A percentile compares a stretch with the other conserved stretches of the same genome.
Evolutionary conservation across 2,888 invertebrate genomes (phyloP).

Genomic region (Meganola albula): DNA sequence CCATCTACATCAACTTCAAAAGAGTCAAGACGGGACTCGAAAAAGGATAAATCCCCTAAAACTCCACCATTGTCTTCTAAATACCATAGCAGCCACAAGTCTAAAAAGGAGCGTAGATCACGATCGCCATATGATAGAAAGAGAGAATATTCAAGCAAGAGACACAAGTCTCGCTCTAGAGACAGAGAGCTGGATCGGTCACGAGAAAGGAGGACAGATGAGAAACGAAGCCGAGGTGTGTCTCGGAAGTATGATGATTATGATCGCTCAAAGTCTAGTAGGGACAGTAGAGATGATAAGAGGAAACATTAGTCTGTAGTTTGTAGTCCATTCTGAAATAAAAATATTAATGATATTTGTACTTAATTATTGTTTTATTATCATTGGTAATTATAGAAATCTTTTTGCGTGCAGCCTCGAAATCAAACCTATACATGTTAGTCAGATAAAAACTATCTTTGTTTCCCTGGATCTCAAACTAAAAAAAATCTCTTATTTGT

Average conservation of each 20-base stretch:
- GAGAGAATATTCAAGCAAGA: conserved; percentile 63
- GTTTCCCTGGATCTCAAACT: no score
- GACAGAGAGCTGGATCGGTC: conserved; percentile 62
- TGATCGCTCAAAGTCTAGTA: conserved; percentile 61
- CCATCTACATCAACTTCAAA: conserved; percentile 68
- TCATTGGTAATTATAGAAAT: background rate
- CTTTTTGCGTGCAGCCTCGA: no score
- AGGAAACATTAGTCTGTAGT: conserved; percentile 50
- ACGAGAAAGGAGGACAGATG: conserved; percentile 59
- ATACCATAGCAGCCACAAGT: conserved; percentile 65
- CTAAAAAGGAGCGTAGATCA: conserved; percentile 64
- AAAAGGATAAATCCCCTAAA: conserved; percentile 70
- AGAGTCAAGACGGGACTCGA: conserved; percentile 59
- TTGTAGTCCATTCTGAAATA: no score
- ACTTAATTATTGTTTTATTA: background rate
- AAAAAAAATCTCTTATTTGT: no score
- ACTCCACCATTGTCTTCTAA: conserved; percentile 70
- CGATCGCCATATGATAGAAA: conserved; percentile 72
- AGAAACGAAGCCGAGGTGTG: conserved; percentile 48
- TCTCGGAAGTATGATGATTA: conserved; percentile 72
- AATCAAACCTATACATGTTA: no score
- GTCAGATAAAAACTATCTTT: no score
- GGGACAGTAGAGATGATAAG: conserved; percentile 63
- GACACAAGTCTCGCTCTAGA: conserved; percentile 67
- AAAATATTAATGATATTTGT: background rate